Base-by-base conservation (phyloP, 2,113 vertebrate species). In the Mirza zaza region DNA sequence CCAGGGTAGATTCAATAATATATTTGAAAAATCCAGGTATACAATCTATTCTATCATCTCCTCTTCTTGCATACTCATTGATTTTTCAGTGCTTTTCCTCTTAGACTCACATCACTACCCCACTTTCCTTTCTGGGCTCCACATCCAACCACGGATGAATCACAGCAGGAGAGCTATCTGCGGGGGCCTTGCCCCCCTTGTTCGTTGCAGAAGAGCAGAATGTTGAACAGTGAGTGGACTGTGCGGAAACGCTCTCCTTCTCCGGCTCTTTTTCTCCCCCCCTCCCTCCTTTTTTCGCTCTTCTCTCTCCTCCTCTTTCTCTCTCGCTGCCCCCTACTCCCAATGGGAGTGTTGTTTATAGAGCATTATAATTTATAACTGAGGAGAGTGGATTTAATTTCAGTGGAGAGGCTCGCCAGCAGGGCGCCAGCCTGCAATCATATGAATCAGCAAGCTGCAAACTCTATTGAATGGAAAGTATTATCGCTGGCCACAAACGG, bases 291-390 rank as follows among this genome's bases (percentile, higher is more conserved):
- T 76, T 87, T 96, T 91, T 76, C 70, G 79, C 48, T 90, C 68
- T 90, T 90, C 68, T 88, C 55, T 89, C 92, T 94, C 92, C 77
- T 89, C 89, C 70, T 70, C 57, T 80, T 34, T 36, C 80, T 85
- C 79, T 92, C 71, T 83, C 61, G 87, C 81, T 87, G 71, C 94
- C 96, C 98, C 98, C 97, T 75, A 97, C 99, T 99, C 99, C 99
- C 98, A 98, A 98, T 99, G 99, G 99, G 99, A 99, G 99, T 99
- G 99, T 99, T 99, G 99, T 99, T 99, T 99, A 99, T 99, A 99
- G 99, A 99, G 99, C 99, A 99, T 99, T 99, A 99, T 99, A 99
- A 99, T 99, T 99, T 99, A 99, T 99, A 99, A 99, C 99, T 99
- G 99, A 99, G 99, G 99, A 99, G 99, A 99, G 99, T 99, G 99